These are phyloP conservation scores for Plectrocnemia conspersa DNA, from an alignment of 1,140 invertebrate genomes.

Conservation along the genomic window DNA sequence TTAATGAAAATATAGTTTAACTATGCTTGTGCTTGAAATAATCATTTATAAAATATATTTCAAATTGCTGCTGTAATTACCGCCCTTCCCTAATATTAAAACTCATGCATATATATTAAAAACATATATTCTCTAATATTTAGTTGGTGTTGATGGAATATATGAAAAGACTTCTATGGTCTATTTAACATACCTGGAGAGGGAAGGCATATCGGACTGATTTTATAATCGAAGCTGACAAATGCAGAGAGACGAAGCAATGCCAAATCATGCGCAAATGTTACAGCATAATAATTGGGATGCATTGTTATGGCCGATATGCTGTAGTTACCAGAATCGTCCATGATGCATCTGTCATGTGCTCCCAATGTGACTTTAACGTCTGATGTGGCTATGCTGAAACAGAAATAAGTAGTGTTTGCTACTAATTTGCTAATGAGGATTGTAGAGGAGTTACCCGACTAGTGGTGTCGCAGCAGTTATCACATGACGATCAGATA, in stretches of 20 bases:
- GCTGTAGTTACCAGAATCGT: slow-evolving; percentile 48
- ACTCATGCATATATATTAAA: too few species aligned
- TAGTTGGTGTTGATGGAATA: too few species aligned
- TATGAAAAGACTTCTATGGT: too few species aligned
- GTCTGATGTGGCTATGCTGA: slow-evolving; percentile 44
- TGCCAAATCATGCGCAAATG: slow-evolving; percentile 56
- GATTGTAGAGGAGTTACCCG: slow-evolving; percentile 41
- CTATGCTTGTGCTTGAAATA: too few species aligned
- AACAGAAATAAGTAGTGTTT: too few species aligned
- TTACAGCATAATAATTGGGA: slow-evolving; percentile 51
- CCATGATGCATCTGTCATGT: slow-evolving; percentile 49
- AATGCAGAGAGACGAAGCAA: slow-evolving; percentile 52
- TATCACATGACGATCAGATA: slow-evolving; percentile 55
- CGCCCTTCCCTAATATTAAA: too few species aligned
- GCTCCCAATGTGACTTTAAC: slow-evolving; percentile 53
- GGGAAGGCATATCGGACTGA: slow-evolving; percentile 58
- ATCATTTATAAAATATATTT: too few species aligned
- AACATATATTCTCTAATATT: too few species aligned
- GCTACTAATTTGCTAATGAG: slow-evolving; percentile 4
- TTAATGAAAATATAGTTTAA: too few species aligned
- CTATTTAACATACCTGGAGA: slow-evolving; percentile 13
- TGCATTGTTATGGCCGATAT: slow-evolving; percentile 48
- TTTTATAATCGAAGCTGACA: slow-evolving; percentile 50
- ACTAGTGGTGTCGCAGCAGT: slow-evolving; percentile 50
- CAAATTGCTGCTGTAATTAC: too few species aligned